A percentile compares a stretch with the other conserved stretches of the same genome.
Conservation (phyloP, 2,888 invertebrate species). For the Lithosia quadra region DNA sequence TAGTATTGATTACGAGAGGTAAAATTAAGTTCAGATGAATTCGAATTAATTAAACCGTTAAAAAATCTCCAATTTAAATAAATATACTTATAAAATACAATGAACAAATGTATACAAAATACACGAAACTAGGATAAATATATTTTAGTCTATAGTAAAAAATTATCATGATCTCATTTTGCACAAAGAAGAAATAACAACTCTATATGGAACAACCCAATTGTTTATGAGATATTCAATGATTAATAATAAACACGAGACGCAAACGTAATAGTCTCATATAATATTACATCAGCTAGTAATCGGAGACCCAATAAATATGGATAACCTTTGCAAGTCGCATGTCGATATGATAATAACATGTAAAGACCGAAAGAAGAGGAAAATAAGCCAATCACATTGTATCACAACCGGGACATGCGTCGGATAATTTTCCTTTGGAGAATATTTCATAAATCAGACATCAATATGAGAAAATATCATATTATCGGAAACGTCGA, state of each 20-base stretch:
- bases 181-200: not conserved
- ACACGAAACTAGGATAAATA: too few species aligned
- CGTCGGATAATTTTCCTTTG: slow-evolving; percentile 71
- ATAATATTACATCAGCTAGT: slow-evolving; percentile 37
- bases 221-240: slow-evolving; percentile 17
- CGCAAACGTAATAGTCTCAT: slow-evolving; percentile 29
- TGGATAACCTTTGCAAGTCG: slow-evolving; percentile 59
- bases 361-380: slow-evolving; percentile 71
- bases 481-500: slow-evolving; percentile 51
- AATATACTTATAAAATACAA: too few species aligned
- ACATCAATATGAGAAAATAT: slow-evolving; percentile 68
- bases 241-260: slow-evolving; percentile 30
- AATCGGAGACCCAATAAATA: slow-evolving; percentile 47
- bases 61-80: too few species aligned
- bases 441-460: slow-evolving; percentile 72
- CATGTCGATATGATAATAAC: slow-evolving; percentile 72
- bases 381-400: slow-evolving; percentile 74
- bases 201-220: not conserved
- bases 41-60: too few species aligned
- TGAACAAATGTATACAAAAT: too few species aligned
- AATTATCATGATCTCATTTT: not conserved
- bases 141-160: too few species aligned
- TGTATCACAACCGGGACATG: slow-evolving; percentile 70
- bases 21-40: too few species aligned
- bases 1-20: too few species aligned